Base-by-base conservation (phyloP, 2,797 vertebrate species). In the Odontamblyopus rebecca region DNA sequence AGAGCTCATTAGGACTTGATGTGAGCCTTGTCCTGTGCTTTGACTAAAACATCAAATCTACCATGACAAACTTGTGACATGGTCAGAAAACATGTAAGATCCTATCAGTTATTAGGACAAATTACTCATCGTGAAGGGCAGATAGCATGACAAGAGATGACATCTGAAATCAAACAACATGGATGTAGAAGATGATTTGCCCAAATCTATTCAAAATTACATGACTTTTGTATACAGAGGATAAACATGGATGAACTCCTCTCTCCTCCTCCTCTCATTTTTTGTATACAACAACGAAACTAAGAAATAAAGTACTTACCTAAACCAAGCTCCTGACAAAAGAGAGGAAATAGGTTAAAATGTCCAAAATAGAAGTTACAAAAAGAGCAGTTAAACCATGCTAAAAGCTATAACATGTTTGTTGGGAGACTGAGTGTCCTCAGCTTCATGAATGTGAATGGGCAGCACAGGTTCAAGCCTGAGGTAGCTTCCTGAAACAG, bases 1-100 rank as follows among this genome's bases (percentile, higher is more conserved):
- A 89, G 87, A 89, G 87, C 90, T 92, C 89, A 89, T 92, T 92
- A 87, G 87, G 82, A 88, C 76, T 84, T 85, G 87, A 85, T 85
- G 82, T 73, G 78, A 75, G 83, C 85, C 88, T 86, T 85, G 67
- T 89, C 86, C 86, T 85, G 72, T 69, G 78, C 86, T 82, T 87
- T 84, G 79, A 88, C 83, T 82, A 78, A 84, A 84, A 82, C 81
- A 82, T 85, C 85, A 84, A 81, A 68, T 68, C 32, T 26, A 32
- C 53, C 13, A 26, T 6, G 53, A 41, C 32, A 68, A 69, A 60
- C 79, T 48, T 65, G 23, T 48, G 63, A 65, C n/a, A 50, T 63
- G 38, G 35, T 63, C 61, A 63, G 61, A 80, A 81, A 74, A 76
- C 63, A 82, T 82, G 78, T 29, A 79, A 80, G 74, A 90, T 79